Evolutionary conservation across 1,140 invertebrate genomes (phyloP).

Genomic region (Drosophila arawakana): DNA sequence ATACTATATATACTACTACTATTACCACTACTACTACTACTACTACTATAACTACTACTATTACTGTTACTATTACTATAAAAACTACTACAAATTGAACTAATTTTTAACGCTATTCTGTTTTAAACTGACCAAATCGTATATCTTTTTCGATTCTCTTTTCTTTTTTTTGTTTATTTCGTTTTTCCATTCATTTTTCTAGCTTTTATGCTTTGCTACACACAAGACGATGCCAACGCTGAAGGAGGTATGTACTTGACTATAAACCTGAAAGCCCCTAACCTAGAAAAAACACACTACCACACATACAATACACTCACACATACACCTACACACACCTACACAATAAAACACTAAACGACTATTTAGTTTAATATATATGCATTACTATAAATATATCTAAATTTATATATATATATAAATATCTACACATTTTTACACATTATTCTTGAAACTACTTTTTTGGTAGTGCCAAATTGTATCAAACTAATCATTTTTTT

Average conservation of each 20-base stretch:
- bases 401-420: neutral
- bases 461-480: neutral
- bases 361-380: slow-evolving; percentile 6
- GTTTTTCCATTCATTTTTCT: slow-evolving; percentile 84
- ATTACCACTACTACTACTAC: slow-evolving; percentile 4
- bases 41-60: slow-evolving; percentile 3
- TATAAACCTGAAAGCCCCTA: slow-evolving; percentile 44
- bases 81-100: slow-evolving; percentile 14
- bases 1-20: slow-evolving; percentile 1
- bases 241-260: slow-evolving; percentile 92
- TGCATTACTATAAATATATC: neutral
- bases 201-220: slow-evolving; percentile 97
- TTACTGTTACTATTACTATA: slow-evolving; percentile 11
- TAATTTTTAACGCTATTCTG: slow-evolving; percentile 63
- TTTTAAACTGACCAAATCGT: slow-evolving; percentile 76
- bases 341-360: slow-evolving; percentile 1
- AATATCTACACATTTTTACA: slow-evolving; percentile 15
- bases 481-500: slow-evolving; percentile 18
- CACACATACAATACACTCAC: slow-evolving; percentile 23
- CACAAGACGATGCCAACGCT: slow-evolving; percentile 93
- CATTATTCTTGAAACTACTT: neutral
- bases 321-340: slow-evolving; percentile 3
- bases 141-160: slow-evolving; percentile 79
- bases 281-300: slow-evolving; percentile 24
- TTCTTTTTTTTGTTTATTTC: slow-evolving; percentile 64